Conservation (phyloP, 2,797 vertebrate species). For the Chaetophractus vellerosus region DNA sequence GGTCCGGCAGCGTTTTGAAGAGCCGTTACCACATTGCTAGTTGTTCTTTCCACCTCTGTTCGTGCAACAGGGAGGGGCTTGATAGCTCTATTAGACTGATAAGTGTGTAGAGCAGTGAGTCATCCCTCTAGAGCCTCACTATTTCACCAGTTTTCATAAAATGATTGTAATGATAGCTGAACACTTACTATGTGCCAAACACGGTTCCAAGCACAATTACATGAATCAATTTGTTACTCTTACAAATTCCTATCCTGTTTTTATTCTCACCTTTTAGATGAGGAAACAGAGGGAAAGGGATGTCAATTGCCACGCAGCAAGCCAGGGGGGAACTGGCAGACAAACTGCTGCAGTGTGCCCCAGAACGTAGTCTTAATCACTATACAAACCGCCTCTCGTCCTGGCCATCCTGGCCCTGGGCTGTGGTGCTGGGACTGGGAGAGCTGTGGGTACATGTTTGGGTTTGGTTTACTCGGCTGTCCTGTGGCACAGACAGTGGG, state of each 20-base stretch:
- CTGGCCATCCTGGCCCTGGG: background rate
- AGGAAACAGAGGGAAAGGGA: background rate
- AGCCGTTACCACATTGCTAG: background rate
- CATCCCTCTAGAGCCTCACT: background rate
- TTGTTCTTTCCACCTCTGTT: conserved; percentile 15
- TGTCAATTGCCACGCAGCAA: background rate
- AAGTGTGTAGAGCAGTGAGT: background rate
- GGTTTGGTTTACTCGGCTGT: conserved; percentile 2
- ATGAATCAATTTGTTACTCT: background rate
- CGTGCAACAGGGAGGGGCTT: background rate
- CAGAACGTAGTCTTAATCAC: background rate
- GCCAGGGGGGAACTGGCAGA: background rate
- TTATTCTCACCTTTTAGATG: background rate
- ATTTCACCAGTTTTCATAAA: conserved; percentile 15
- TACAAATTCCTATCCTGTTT: background rate
- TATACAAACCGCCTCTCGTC: background rate
- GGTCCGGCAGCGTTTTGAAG: background rate
- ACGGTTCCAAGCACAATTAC: background rate
- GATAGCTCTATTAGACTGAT: background rate
- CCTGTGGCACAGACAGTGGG: background rate
- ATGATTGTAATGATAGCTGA: conserved; percentile 1
- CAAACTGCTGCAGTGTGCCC: background rate
- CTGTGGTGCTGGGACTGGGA: background rate
- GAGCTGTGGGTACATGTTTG: background rate
- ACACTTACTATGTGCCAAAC: background rate